Conservation (phyloP, 2,797 vertebrate genomes). For the Silurus lanzhouensis region DNA sequence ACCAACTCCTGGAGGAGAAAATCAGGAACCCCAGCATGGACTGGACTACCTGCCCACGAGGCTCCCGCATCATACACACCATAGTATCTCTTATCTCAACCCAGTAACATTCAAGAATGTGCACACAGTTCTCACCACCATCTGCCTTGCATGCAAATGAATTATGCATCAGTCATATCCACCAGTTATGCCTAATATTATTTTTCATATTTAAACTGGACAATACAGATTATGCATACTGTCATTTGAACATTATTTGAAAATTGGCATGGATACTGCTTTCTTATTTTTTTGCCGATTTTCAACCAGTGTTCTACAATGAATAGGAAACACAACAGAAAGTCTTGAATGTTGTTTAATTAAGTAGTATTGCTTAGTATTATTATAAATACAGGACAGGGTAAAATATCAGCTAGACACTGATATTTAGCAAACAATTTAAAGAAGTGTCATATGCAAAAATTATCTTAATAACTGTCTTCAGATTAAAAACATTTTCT, state of each 20-base stretch:
- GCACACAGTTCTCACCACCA: constrained; percentile 2
- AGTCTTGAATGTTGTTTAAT: not conserved
- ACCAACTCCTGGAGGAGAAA: constrained; percentile 95
- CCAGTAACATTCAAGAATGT: constrained; percentile 69
- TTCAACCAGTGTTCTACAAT: not conserved
- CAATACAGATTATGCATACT: not conserved
- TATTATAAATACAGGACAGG: not conserved
- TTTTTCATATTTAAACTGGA: constrained; percentile 10
- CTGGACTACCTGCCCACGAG: constrained; percentile 87
- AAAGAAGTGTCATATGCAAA: not conserved
- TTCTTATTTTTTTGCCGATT: not conserved
- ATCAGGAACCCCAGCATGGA: constrained; percentile 92
- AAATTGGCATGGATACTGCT: not conserved
- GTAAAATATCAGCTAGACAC: not conserved
- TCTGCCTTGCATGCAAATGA: not conserved
- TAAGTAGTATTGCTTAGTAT: not conserved
- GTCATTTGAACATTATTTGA: not conserved
- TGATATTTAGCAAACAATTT: not conserved
- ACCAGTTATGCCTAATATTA: not conserved
- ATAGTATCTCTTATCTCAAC: constrained; percentile 95
- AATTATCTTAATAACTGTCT: not conserved
- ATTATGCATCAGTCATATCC: not conserved
- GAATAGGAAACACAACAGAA: not conserved
- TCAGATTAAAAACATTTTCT: not conserved
- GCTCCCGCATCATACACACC: constrained; percentile 91